Evolutionary conservation across 2,888 invertebrate genomes (phyloP).

Genomic region (Pyrocoelia pectoralis): DNA sequence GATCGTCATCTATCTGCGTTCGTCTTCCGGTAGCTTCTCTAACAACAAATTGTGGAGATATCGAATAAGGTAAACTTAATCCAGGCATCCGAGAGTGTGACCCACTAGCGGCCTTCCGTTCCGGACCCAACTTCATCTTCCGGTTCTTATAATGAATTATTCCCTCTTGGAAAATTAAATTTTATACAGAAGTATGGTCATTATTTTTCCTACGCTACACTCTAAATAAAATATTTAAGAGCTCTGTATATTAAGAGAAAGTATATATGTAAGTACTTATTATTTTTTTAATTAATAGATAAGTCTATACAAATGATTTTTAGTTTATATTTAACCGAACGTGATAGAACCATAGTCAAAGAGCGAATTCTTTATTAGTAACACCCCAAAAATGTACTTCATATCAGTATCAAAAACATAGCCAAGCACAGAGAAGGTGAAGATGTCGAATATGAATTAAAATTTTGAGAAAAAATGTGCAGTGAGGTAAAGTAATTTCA

Average conservation of each 20-base stretch:
- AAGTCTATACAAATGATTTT: too few species aligned
- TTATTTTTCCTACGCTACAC: slow-evolving; percentile 3
- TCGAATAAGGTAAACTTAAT: slow-evolving; percentile 39
- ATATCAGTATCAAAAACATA: too few species aligned
- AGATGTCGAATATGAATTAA: too few species aligned
- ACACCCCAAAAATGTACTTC: too few species aligned
- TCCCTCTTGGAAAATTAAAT: slow-evolving; percentile 23
- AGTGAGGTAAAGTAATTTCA: too few species aligned
- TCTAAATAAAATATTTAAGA: neutral
- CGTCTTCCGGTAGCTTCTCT: slow-evolving; percentile 49
- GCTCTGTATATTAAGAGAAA: neutral
- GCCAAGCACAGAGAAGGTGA: too few species aligned
- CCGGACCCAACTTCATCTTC: slow-evolving; percentile 40
- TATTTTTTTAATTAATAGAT: too few species aligned
- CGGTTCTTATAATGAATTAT: slow-evolving; percentile 42
- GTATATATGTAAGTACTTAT: too few species aligned
- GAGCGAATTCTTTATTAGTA: too few species aligned
- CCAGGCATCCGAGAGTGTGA: slow-evolving; percentile 36
- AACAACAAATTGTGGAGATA: slow-evolving; percentile 48
- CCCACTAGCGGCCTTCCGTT: slow-evolving; percentile 38
- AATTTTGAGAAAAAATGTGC: too few species aligned
- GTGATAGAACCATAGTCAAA: too few species aligned
- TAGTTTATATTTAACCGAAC: too few species aligned
- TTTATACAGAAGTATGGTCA: slow-evolving; percentile 1
- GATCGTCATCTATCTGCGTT: slow-evolving; percentile 54